A percentile compares a stretch with the other conserved stretches of the same genome.
Evolutionary conservation across 2,113 vertebrate species (phyloP).

Genomic region (Alectura lathami): DNA sequence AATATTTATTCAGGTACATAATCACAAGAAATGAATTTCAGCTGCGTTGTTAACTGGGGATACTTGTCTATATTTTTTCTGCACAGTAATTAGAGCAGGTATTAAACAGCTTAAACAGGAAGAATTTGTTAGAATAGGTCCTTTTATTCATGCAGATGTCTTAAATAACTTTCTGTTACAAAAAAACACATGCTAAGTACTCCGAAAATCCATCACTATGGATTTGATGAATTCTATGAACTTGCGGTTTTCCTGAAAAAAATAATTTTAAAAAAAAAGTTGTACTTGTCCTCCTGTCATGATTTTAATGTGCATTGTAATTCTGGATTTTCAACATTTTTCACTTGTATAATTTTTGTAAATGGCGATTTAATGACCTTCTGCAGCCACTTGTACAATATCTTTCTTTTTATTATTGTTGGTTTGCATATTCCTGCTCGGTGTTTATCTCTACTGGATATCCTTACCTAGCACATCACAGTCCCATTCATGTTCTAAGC

Average conservation of each 20-base stretch:
- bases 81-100: not conserved
- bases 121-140: not conserved
- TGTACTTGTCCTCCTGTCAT: not conserved
- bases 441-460: not conserved
- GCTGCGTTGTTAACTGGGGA: not conserved
- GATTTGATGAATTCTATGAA: not conserved
- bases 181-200: not conserved
- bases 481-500: not conserved
- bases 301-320: not conserved
- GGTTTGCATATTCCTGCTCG: not conserved
- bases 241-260: not conserved
- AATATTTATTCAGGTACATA: not conserved
- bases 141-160: not conserved
- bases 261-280: not conserved
- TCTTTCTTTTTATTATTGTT: fast-evolving
- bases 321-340: too few species aligned
- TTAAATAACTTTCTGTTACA: not conserved
- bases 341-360: not conserved
- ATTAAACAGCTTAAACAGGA: not conserved
- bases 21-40: not conserved
- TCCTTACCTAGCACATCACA: not conserved
- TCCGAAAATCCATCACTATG: not conserved
- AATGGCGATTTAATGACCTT: not conserved
- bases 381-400: not conserved
- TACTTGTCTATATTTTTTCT: not conserved